Evolutionary conservation across 2,888 invertebrate genomes (phyloP).

Genomic region (Notodonta ziczac): DNA sequence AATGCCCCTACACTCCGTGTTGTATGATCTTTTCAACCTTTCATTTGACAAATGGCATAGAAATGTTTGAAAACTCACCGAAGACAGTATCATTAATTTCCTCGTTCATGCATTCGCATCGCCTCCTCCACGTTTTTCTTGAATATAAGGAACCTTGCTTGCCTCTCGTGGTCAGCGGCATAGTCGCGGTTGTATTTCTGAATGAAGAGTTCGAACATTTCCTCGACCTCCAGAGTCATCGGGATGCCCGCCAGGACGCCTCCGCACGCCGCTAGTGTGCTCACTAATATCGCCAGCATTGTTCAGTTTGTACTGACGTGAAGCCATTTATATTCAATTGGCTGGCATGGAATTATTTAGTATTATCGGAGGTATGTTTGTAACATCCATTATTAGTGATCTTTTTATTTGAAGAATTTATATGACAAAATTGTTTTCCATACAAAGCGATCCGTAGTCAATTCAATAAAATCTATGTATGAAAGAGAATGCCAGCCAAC

Average conservation of each 20-base stretch:
- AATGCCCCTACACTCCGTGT: too few species aligned
- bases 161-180: constrained; percentile 17
- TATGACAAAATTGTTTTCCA: not conserved
- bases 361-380: not conserved
- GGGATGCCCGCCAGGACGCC: not conserved
- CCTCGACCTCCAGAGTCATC: constrained; percentile 12
- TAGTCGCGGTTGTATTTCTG: constrained; percentile 14
- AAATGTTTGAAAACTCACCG: constrained; percentile 15
- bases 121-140: constrained; percentile 15
- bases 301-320: not conserved
- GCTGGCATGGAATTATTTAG: not conserved
- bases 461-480: not conserved
- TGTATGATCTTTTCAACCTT: too few species aligned
- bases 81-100: constrained; percentile 9
- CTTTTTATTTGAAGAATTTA: not conserved
- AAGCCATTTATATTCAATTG: not conserved
- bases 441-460: not conserved
- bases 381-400: too few species aligned
- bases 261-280: constrained; percentile 7
- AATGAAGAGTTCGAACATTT: constrained; percentile 22
- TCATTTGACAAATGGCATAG: too few species aligned
- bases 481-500: too few species aligned
- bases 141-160: constrained; percentile 22
- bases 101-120: constrained; percentile 14
- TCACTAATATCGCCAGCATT: not conserved